These are phyloP conservation scores for Enteromius fasciolatus DNA, from an alignment of 2,797 vertebrate genomes.

Conservation along the genomic window DNA sequence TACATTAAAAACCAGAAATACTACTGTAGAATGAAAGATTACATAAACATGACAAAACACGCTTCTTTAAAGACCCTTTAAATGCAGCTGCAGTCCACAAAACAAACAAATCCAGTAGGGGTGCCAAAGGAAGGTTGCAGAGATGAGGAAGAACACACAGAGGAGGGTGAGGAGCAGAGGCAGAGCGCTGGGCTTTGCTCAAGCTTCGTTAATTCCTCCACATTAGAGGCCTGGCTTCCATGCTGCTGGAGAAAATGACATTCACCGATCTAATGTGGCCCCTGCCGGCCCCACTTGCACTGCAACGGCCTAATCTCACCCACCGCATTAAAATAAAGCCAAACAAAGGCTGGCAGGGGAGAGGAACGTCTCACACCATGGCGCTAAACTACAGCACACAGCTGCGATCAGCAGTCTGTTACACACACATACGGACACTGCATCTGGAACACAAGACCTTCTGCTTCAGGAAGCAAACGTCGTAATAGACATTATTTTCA, in stretches of 20 bases:
- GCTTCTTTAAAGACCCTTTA: not conserved
- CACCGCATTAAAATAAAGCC: conserved; percentile 60
- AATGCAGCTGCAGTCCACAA: not conserved
- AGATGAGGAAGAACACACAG: conserved; percentile 35
- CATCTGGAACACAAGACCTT: conserved; percentile 29
- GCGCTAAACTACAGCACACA: conserved; percentile 58
- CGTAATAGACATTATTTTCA: not conserved
- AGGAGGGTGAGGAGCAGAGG: conserved; percentile 24
- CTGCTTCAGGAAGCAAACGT: not conserved
- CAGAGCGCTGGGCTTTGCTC: conserved; percentile 31
- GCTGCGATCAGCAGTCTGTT: conserved; percentile 43
- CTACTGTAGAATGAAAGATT: not conserved
- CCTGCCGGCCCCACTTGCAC: conserved; percentile 63
- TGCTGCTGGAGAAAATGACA: conserved; percentile 67
- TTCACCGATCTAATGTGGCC: conserved; percentile 59
- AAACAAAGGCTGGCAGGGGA: conserved; percentile 54
- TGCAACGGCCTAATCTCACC: conserved; percentile 55
- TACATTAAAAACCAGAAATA: not conserved
- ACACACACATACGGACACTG: conserved; percentile 23
- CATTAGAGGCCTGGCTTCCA: conserved; percentile 57
- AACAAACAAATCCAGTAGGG: conserved; percentile 28
- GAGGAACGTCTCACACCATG: conserved; percentile 52
- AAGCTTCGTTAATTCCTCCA: conserved; percentile 61
- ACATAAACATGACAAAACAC: not conserved
- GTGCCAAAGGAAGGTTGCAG: not conserved